Conservation (phyloP, 64 coral and sea anemone genomes). For the Pocillopora verrucosa region DNA sequence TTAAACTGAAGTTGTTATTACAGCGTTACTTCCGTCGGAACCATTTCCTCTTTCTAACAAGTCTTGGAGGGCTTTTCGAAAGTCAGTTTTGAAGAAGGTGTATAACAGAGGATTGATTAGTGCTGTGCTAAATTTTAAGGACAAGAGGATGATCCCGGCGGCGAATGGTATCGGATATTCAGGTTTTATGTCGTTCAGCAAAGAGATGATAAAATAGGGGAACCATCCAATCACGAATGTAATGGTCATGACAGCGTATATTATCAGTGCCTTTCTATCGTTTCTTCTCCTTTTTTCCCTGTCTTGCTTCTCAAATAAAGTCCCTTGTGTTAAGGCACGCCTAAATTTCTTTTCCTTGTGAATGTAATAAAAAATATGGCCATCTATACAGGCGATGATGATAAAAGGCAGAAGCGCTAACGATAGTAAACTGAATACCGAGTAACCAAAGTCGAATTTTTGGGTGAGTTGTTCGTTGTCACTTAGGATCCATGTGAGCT, state of each 20-base stretch:
- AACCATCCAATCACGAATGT: constrained; percentile 76
- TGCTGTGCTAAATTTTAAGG: constrained; percentile 76
- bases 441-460: constrained; percentile 36
- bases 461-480: neutral
- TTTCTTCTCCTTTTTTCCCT: constrained; percentile 21
- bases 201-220: constrained; percentile 73
- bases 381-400: constrained; percentile 30
- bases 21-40: neutral
- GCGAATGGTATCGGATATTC: neutral
- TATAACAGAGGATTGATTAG: constrained; percentile 76
- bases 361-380: constrained; percentile 61
- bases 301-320: neutral
- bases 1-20: neutral
- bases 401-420: constrained; percentile 67
- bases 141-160: neutral
- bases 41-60: neutral
- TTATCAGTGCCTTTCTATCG: constrained; percentile 49
- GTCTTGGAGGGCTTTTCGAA: constrained; percentile 57
- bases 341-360: constrained; percentile 50
- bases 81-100: constrained; percentile 88
- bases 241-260: constrained; percentile 68
- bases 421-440: constrained; percentile 31
- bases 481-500: constrained; percentile 59
- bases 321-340: constrained; percentile 1
- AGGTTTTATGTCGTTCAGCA: constrained; percentile 24